A percentile compares a stretch with the other conserved stretches of the same genome.
These are phyloP conservation scores for Pseudomugil gertrudae DNA, from an alignment of 2,797 vertebrate genomes.

Conservation along the genomic window DNA sequence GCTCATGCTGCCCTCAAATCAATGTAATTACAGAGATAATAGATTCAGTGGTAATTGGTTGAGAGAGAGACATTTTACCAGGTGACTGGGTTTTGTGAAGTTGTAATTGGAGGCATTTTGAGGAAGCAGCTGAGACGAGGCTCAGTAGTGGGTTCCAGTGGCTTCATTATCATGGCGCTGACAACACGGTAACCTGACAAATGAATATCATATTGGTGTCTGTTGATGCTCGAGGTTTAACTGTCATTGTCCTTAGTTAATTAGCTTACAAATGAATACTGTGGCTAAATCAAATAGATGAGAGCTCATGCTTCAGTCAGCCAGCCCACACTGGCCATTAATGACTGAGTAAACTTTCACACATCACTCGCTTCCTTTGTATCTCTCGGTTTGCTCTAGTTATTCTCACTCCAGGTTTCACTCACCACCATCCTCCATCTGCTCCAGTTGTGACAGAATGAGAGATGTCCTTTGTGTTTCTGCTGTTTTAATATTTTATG, in stretches of 20 bases:
- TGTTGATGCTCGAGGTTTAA: slow-evolving; percentile 66
- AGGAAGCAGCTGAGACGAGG: slow-evolving; percentile 56
- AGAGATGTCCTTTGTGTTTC: slow-evolving; percentile 43
- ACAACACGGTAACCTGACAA: slow-evolving; percentile 75
- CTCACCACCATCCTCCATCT: slow-evolving; percentile 20
- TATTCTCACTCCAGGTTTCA: slow-evolving; percentile 17
- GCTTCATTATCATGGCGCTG: slow-evolving; percentile 69
- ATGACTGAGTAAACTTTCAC: slow-evolving; percentile 63
- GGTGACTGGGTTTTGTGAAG: slow-evolving; percentile 64
- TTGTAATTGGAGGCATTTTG: slow-evolving; percentile 73
- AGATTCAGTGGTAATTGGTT: slow-evolving; percentile 71
- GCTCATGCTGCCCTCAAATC: slow-evolving; percentile 60
- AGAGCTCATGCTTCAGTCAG: slow-evolving; percentile 49
- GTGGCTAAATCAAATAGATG: slow-evolving; percentile 65
- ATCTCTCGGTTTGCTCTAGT: slow-evolving; percentile 23
- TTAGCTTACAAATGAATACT: slow-evolving; percentile 79
- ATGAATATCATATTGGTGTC: slow-evolving; percentile 74
- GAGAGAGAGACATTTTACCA: slow-evolving; percentile 72
- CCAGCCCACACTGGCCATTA: slow-evolving; percentile 35
- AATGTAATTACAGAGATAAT: slow-evolving; percentile 70
- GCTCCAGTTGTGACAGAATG: slow-evolving; percentile 48
- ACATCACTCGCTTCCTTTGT: slow-evolving; percentile 32
- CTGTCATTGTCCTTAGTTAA: slow-evolving; percentile 50
- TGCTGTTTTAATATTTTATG: slow-evolving; percentile 63
- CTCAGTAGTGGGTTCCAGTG: slow-evolving; percentile 55